Evolutionary conservation across 2,888 invertebrate species (phyloP).

Genomic region (Temnothorax unifasciatus): DNA sequence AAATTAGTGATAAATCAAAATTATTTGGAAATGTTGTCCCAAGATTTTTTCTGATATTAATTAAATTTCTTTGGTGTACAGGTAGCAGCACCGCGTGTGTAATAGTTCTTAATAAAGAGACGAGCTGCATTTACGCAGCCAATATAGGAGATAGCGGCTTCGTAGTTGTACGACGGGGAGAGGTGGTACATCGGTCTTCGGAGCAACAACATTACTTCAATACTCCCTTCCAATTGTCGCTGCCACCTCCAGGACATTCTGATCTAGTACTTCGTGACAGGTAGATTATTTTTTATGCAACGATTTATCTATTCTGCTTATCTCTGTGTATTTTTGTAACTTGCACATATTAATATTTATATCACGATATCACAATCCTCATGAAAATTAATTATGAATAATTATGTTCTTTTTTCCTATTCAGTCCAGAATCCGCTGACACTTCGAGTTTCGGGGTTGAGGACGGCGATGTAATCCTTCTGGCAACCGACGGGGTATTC

Average conservation of each 20-base stretch:
- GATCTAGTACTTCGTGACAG: constrained; percentile 96
- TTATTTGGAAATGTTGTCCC: not conserved
- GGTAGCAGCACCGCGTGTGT: constrained; percentile 99
- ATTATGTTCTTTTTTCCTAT: constrained; percentile 65
- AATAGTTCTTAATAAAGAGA: constrained; percentile 96
- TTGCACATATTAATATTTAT: constrained; percentile 17
- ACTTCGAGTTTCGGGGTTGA: constrained; percentile 95
- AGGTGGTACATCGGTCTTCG: constrained; percentile 96
- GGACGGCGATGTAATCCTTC: constrained; percentile 97
- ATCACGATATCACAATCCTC: not conserved
- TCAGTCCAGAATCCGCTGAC: constrained; percentile 96
- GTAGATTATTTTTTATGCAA: constrained; percentile 83
- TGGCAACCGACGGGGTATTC: constrained; percentile 99
- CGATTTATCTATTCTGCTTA: constrained; percentile 6
- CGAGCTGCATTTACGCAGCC: constrained; percentile 96
- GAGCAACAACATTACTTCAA: constrained; percentile 99
- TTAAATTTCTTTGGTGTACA: constrained; percentile 81
- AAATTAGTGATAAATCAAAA: not conserved
- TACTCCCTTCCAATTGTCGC: constrained; percentile 98
- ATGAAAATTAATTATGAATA: constrained; percentile 16
- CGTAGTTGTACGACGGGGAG: constrained; percentile 95
- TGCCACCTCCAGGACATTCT: constrained; percentile 96
- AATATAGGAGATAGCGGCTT: constrained; percentile 99
- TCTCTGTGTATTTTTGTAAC: constrained; percentile 24
- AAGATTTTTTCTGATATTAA: not conserved